These are phyloP conservation scores for Corapipo altera DNA, from an alignment of 2,113 vertebrate genomes.

Conservation along the genomic window DNA sequence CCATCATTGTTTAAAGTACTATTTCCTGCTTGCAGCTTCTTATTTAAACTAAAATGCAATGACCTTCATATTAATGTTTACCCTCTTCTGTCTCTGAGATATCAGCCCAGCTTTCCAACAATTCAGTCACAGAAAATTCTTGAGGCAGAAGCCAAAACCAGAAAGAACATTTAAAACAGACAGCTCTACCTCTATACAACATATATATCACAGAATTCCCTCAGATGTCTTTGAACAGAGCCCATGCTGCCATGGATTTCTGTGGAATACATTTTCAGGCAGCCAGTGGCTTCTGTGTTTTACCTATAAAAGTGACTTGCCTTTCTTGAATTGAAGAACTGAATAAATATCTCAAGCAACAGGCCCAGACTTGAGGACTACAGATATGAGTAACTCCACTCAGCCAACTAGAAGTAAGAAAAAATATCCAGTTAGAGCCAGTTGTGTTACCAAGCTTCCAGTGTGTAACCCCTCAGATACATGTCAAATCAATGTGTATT, in stretches of 20 bases:
- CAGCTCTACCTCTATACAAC: neutral
- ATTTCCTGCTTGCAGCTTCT: neutral
- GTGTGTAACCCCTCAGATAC: neutral
- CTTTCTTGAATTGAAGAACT: slow-evolving; percentile 88
- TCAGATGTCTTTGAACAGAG: neutral
- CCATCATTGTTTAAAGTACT: neutral
- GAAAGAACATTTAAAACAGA: neutral
- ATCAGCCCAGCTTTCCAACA: neutral
- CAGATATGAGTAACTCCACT: slow-evolving; percentile 86
- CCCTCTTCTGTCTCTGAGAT: neutral
- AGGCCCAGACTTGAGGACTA: slow-evolving; percentile 89
- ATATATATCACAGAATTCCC: neutral
- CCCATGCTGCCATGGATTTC: neutral
- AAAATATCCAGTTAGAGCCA: neutral
- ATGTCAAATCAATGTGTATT: neutral
- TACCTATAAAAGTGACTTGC: slow-evolving; percentile 67
- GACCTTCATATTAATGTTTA: neutral
- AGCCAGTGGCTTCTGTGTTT: neutral
- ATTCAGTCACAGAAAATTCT: neutral
- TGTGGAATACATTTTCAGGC: neutral
- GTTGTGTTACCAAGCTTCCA: neutral
- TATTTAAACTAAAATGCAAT: neutral
- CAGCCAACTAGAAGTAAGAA: slow-evolving; percentile 83
- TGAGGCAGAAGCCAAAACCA: neutral
- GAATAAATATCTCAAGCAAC: slow-evolving; percentile 86